A percentile compares a stretch with the other conserved stretches of the same genome.
phyloP scores from a whole-genome alignment of 2,113 vertebrate genomes.

The Leptocoma aspasia region DNA sequence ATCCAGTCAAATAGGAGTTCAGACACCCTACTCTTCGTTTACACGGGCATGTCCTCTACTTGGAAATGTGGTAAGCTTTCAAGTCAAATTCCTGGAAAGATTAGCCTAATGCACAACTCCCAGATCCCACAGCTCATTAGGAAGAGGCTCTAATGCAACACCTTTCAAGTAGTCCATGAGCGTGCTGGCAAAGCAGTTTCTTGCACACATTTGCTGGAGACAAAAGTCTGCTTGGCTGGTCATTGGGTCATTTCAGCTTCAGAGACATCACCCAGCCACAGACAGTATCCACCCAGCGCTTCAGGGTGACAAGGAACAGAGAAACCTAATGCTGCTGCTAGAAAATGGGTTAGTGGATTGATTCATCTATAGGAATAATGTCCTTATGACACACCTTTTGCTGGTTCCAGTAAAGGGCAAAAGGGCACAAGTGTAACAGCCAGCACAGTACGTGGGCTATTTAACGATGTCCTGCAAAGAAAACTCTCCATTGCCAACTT shows the following conservation, averaged over 20 bases:
- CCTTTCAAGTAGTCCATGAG: not conserved
- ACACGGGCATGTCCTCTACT: not conserved
- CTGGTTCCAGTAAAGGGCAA: not conserved
- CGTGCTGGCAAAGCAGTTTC: rapidly evolving
- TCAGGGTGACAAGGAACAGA: not conserved
- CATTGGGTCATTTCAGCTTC: not conserved
- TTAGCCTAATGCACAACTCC: not conserved
- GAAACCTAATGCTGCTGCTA: not conserved
- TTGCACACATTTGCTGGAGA: not conserved
- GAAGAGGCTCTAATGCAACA: not conserved
- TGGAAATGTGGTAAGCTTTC: conserved; percentile 3
- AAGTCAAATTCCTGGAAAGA: conserved; percentile 44
- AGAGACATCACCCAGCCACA: not conserved
- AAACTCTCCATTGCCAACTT: not conserved
- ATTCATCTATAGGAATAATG: not conserved
- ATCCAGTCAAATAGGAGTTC: not conserved
- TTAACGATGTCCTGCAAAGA: not conserved
- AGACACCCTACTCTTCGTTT: not conserved
- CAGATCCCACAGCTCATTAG: not conserved
- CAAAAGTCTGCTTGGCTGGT: not conserved
- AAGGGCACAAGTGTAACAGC: rapidly evolving
- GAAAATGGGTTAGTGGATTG: not conserved
- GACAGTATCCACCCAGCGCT: not conserved
- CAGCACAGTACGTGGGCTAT: not conserved
- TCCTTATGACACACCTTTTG: not conserved